These are phyloP conservation scores for Tachina lurida DNA, from an alignment of 2,888 invertebrate species.

Conservation along the genomic window DNA sequence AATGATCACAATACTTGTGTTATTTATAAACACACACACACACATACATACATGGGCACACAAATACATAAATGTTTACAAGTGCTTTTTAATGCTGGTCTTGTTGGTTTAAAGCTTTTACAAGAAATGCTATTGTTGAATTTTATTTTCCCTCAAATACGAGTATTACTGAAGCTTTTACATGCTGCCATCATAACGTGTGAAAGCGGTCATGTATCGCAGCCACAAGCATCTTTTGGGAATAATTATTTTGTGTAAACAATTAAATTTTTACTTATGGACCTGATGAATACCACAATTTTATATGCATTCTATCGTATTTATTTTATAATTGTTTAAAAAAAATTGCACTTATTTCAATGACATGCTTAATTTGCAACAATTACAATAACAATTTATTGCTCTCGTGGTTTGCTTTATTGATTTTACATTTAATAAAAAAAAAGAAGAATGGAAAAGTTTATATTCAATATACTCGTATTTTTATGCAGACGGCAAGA, in stretches of 20 bases:
- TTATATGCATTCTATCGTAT: not conserved
- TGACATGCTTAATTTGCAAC: constrained; percentile 18
- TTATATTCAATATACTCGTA: not conserved
- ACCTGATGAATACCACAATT: not conserved
- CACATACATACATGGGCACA: not conserved
- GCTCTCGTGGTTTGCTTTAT: not conserved
- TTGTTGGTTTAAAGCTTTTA: not conserved
- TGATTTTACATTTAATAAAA: not conserved
- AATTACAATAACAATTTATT: constrained; percentile 17
- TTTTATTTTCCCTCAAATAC: not conserved
- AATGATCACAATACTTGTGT: not conserved
- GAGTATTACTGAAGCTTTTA: not conserved
- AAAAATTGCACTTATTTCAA: not conserved
- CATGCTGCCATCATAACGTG: not conserved
- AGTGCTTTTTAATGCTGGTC: not conserved
- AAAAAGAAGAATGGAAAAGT: no score
- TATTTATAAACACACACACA: not conserved
- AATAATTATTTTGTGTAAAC: constrained; percentile 38
- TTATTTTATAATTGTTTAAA: not conserved
- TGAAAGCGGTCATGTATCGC: not conserved
- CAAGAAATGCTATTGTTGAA: not conserved
- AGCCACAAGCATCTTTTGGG: constrained; percentile 22
- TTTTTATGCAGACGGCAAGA: no score
- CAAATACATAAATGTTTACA: not conserved
- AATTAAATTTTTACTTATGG: constrained; percentile 35